Percentiles rank a stretch among this genome's conserved stretches.
Conservation (phyloP, 35 echinoderm and acorn worm species). For the Lytechinus pictus region DNA sequence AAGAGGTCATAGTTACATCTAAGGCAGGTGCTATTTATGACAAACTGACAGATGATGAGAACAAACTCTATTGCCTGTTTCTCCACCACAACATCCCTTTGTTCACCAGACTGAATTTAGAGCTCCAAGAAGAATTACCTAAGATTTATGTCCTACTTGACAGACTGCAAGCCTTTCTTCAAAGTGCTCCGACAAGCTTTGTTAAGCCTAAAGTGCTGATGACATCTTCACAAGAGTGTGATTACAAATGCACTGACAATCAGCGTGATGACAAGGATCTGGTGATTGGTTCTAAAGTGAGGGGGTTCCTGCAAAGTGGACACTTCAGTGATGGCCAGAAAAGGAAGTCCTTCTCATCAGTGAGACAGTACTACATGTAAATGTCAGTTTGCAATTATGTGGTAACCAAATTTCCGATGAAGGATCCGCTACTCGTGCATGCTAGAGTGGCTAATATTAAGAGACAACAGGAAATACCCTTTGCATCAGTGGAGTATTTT, state of each 20-base stretch:
- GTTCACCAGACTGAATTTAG: conserved; percentile 61
- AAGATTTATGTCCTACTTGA: conserved; percentile 53
- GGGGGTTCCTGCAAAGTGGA: conserved; percentile 34
- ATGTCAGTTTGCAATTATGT: conserved; percentile 55
- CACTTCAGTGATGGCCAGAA: neutral
- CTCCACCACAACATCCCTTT: conserved; percentile 62
- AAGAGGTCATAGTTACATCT: neutral
- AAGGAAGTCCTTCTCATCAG: conserved; percentile 45
- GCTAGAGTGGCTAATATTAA: conserved; percentile 54
- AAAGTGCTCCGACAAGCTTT: conserved; percentile 26
- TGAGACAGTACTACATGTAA: conserved; percentile 54
- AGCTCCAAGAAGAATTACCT: conserved; percentile 63
- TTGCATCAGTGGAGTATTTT: conserved; percentile 67
- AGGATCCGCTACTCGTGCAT: conserved; percentile 49
- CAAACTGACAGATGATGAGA: conserved; percentile 54
- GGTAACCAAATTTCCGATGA: conserved; percentile 46
- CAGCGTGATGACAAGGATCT: conserved; percentile 59
- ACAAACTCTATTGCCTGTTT: conserved; percentile 65
- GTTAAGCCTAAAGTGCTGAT: conserved; percentile 59
- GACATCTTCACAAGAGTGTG: conserved; percentile 44
- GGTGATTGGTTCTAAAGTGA: conserved; percentile 54
- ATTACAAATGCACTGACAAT: conserved; percentile 37
- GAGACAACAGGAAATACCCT: conserved; percentile 2
- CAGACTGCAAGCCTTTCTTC: conserved; percentile 49
- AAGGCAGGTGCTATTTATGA: conserved; percentile 56